Percentiles rank a stretch among this genome's conserved stretches.
These are phyloP conservation scores for Polyommatus icarus DNA, from an alignment of 2,888 invertebrate genomes.

Conservation along the genomic window DNA sequence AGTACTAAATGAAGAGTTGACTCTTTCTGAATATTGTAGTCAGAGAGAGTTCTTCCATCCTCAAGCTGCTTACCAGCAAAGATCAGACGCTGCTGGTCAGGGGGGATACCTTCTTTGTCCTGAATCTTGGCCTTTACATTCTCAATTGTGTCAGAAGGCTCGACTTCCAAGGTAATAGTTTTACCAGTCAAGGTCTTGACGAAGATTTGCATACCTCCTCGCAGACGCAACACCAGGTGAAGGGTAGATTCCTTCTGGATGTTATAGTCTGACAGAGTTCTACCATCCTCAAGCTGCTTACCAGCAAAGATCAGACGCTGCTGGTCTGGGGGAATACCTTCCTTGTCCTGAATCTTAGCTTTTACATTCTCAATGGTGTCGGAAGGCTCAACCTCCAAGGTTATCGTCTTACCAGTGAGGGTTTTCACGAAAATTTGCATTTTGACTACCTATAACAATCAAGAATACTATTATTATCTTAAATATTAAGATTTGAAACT, in stretches of 20 bases:
- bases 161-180: constrained; percentile 92
- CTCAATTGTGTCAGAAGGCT: constrained; percentile 92
- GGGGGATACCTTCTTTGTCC: constrained; percentile 89
- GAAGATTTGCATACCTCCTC: constrained; percentile 88
- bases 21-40: constrained; percentile 50
- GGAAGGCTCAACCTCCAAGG: constrained; percentile 49
- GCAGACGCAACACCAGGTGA: constrained; percentile 47
- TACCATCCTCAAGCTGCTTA: constrained; percentile 48
- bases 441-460: constrained; percentile 41
- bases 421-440: constrained; percentile 50
- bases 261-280: constrained; percentile 48
- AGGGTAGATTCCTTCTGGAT: constrained; percentile 49
- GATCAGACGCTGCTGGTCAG: constrained; percentile 82
- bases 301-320: constrained; percentile 49
- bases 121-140: constrained; percentile 93
- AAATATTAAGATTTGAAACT: not conserved
- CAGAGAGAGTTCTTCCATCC: constrained; percentile 48
- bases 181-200: constrained; percentile 94
- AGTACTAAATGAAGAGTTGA: constrained; percentile 49
- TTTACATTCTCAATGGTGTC: constrained; percentile 50
- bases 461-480: constrained; percentile 31
- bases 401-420: constrained; percentile 54
- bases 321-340: constrained; percentile 50
- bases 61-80: constrained; percentile 51
- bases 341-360: constrained; percentile 46